Percentiles rank a stretch among this genome's conserved stretches.
Conservation (phyloP, 2,888 invertebrate genomes). For the Liopterus haemorrhoidalis region DNA sequence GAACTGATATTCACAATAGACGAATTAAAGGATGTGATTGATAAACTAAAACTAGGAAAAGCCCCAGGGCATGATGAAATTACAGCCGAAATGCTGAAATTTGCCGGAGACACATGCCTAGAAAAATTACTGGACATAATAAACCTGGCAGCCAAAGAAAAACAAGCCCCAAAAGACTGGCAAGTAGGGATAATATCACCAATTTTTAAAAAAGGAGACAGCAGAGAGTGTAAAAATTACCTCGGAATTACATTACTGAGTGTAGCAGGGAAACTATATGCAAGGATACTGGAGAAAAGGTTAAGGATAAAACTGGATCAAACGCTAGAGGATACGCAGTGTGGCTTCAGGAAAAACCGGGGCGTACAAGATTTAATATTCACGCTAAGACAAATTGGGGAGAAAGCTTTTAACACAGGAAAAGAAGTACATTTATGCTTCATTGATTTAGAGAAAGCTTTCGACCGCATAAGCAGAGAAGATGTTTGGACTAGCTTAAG, state of each 20-base stretch:
- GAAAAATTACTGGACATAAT: slow-evolving; percentile 1
- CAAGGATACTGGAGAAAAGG: slow-evolving; percentile 10
- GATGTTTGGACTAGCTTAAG: no score
- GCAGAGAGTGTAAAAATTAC: slow-evolving; percentile 12
- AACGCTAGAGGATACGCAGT: slow-evolving; percentile 10
- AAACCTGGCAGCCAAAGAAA: background rate
- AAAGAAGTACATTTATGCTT: slow-evolving; percentile 10
- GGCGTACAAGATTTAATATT: slow-evolving; percentile 13
- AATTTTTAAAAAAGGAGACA: slow-evolving; percentile 12
- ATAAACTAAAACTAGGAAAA: no score
- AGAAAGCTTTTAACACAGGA: slow-evolving; percentile 2
- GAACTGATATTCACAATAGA: no score
- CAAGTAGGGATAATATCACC: slow-evolving; percentile 17
- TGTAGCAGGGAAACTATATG: slow-evolving; percentile 5
- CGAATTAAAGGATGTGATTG: no score
- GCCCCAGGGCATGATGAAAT: background rate
- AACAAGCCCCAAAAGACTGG: slow-evolving; percentile 21
- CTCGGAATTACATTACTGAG: slow-evolving; percentile 12
- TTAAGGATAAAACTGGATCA: slow-evolving; percentile 6
- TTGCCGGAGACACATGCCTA: background rate
- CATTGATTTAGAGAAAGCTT: no score
- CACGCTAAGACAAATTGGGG: slow-evolving; percentile 11
- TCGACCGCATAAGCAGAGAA: no score
- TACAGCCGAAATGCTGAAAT: background rate
- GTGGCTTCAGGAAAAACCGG: slow-evolving; percentile 15